Percentiles rank a stretch among this genome's conserved stretches.
These are phyloP conservation scores for Upupa epops DNA, from an alignment of 2,113 vertebrate genomes.

Conservation along the genomic window DNA sequence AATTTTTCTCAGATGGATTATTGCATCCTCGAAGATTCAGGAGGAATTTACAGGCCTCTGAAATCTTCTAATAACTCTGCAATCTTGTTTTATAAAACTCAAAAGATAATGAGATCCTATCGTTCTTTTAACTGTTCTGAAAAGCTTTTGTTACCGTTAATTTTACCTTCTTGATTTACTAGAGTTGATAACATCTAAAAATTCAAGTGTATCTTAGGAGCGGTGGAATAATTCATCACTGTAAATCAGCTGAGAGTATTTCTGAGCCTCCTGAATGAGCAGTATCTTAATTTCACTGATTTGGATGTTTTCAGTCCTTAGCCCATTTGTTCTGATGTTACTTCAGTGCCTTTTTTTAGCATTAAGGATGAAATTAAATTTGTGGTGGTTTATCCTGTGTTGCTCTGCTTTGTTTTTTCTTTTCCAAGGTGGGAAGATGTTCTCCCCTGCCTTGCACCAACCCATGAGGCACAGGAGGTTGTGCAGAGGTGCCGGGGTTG, in stretches of 20 bases:
- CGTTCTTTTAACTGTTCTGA: neutral
- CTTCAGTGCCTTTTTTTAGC: neutral
- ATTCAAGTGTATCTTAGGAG: neutral
- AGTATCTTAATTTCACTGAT: neutral
- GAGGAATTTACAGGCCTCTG: conserved; percentile 27
- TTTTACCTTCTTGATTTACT: conserved; percentile 37
- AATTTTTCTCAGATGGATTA: neutral
- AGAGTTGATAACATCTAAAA: conserved; percentile 14
- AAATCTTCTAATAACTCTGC: conserved; percentile 2
- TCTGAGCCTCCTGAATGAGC: neutral
- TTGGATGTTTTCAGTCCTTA: neutral
- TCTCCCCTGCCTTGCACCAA: neutral
- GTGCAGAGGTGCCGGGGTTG: neutral
- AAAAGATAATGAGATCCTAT: conserved; percentile 7
- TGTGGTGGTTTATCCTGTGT: neutral
- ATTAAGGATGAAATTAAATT: neutral
- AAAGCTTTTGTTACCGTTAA: conserved; percentile 38
- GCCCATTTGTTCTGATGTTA: neutral
- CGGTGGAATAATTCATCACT: conserved; percentile 11
- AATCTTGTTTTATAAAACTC: conserved; percentile 39
- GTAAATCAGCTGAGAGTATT: conserved; percentile 32
- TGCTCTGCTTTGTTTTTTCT: neutral
- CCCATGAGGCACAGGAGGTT: neutral
- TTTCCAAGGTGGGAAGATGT: neutral
- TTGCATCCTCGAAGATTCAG: conserved; percentile 1